Percentiles rank a stretch among this genome's conserved stretches.
These are phyloP conservation scores for Cebus imitator DNA, from an alignment of 2,113 vertebrate species.

Conservation along the genomic window DNA sequence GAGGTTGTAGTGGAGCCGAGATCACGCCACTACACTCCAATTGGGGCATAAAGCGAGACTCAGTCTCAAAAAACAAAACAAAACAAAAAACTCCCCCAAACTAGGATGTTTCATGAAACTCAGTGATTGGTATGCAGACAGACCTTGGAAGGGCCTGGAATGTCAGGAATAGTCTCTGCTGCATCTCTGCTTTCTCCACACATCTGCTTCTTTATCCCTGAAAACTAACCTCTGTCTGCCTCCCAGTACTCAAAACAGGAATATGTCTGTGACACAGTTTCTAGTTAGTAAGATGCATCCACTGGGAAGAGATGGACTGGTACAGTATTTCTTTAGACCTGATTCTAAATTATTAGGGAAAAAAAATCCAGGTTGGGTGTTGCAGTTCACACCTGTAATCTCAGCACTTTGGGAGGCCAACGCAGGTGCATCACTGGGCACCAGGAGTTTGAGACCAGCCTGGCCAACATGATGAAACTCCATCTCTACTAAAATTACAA, in stretches of 20 bases:
- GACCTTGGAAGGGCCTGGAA: background rate
- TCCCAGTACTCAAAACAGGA: background rate
- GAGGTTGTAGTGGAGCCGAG: too few relatives aligned
- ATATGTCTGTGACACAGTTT: background rate
- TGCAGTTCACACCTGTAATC: too few relatives aligned
- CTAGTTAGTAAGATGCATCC: background rate
- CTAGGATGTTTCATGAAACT: background rate
- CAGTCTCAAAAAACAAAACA: too few relatives aligned
- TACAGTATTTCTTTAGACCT: background rate
- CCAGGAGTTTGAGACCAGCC: too few relatives aligned
- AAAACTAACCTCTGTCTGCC: background rate
- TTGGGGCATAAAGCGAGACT: too few relatives aligned
- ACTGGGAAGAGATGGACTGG: background rate
- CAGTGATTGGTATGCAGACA: background rate
- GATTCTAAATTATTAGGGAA: slow-evolving; percentile 2
- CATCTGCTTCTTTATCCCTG: background rate
- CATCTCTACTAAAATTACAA: too few relatives aligned
- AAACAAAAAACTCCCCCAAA: too few relatives aligned
- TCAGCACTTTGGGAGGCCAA: too few relatives aligned
- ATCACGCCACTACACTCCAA: too few relatives aligned
- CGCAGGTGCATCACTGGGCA: too few relatives aligned
- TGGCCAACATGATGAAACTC: too few relatives aligned
- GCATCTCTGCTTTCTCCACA: background rate
- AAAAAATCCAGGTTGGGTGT: too few relatives aligned
- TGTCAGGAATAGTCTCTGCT: background rate